A percentile compares a stretch with the other conserved stretches of the same genome.
phyloP scores from a whole-genome alignment of 2,113 vertebrate genomes.

The Pedetes capensis region DNA sequence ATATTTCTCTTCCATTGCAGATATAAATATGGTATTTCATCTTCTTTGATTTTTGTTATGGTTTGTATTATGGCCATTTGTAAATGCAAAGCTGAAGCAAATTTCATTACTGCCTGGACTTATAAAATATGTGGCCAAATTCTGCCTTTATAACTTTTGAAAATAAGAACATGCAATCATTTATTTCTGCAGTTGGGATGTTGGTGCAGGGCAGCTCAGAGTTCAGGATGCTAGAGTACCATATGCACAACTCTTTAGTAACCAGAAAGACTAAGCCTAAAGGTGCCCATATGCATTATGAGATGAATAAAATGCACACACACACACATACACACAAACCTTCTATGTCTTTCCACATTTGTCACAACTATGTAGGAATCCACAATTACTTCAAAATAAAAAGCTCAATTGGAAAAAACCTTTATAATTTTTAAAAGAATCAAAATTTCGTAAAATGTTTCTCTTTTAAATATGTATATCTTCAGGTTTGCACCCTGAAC shows the following conservation, averaged over 20 bases:
- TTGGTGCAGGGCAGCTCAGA: neutral
- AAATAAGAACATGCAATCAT: neutral
- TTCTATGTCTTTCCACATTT: neutral
- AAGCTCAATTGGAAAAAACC: neutral
- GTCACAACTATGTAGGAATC: neutral
- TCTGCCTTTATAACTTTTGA: neutral
- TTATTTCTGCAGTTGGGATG: neutral
- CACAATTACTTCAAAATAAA: constrained; percentile 36
- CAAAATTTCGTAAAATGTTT: constrained; percentile 4
- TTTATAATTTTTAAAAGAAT: neutral
- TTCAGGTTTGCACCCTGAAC: neutral
- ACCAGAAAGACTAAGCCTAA: neutral
- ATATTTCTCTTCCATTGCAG: neutral
- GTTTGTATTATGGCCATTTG: constrained; percentile 19
- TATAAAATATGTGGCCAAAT: neutral
- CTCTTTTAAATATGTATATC: neutral
- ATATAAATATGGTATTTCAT: constrained; percentile 29
- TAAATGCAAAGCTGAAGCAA: constrained; percentile 13
- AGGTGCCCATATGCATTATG: neutral
- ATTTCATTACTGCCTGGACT: constrained; percentile 19
- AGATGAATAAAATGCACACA: neutral
- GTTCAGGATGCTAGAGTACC: neutral
- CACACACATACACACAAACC: neutral
- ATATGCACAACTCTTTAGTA: neutral
- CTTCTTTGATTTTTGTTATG: neutral